Percentiles rank a stretch among this genome's conserved stretches.
Evolutionary conservation across 2,113 vertebrate genomes (phyloP).

Genomic region (Urocitellus parryii): DNA sequence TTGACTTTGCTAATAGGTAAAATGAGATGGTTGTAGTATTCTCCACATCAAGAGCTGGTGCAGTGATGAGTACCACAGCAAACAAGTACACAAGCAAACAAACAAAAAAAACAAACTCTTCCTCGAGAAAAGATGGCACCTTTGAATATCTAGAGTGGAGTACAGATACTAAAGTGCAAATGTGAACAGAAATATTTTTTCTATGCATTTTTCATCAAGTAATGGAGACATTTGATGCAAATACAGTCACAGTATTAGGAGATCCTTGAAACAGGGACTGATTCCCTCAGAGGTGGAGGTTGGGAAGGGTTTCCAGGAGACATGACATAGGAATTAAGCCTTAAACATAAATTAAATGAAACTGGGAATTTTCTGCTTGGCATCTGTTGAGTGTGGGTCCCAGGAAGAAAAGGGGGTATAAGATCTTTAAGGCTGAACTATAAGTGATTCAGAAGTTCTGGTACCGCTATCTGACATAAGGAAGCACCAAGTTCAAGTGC

Average conservation of each 20-base stretch:
- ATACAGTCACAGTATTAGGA: neutral
- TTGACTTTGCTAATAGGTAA: neutral
- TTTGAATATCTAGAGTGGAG: neutral
- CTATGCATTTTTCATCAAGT: neutral
- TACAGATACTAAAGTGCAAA: fast-evolving
- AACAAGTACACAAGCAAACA: no score
- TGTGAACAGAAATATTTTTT: neutral
- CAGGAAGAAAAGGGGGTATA: neutral
- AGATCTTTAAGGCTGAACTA: neutral
- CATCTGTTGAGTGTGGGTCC: neutral
- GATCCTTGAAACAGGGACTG: neutral
- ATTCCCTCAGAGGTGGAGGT: neutral
- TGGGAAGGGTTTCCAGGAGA: neutral
- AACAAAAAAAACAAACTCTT: neutral
- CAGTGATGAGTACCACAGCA: neutral
- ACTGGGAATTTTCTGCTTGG: neutral
- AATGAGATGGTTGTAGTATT: neutral
- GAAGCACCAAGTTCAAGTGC: neutral
- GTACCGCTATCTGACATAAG: neutral
- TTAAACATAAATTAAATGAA: neutral
- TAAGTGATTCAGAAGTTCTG: neutral
- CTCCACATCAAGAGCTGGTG: neutral
- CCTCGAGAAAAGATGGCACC: neutral
- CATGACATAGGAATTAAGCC: neutral
- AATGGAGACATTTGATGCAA: neutral